phyloP scores from a whole-genome alignment of 2,113 vertebrate species.

The Thalassoma bifasciatum region DNA sequence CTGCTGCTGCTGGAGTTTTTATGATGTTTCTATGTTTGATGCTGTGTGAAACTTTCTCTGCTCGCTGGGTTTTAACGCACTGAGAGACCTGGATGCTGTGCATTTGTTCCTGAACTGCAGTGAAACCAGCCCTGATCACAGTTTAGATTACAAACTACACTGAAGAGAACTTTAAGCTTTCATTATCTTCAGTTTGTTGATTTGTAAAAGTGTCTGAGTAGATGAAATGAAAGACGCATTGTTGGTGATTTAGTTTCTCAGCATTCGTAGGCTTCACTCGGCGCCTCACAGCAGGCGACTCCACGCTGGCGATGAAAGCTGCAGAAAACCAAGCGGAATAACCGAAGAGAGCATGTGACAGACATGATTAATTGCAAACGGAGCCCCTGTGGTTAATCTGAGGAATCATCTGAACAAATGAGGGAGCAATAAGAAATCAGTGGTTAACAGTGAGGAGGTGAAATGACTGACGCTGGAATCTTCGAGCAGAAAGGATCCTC shows the following conservation, averaged over 20 bases:
- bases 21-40: not conserved
- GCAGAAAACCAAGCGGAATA: conserved; percentile 27
- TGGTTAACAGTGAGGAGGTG: not conserved
- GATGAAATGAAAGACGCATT: not conserved
- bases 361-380: conserved; percentile 18
- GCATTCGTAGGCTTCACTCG: conserved; percentile 11
- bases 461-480: not conserved
- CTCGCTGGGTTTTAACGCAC: not conserved
- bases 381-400: conserved; percentile 23
- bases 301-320: conserved; percentile 12
- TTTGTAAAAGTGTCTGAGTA: not conserved
- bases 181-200: too few species aligned
- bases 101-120: too few species aligned
- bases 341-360: conserved; percentile 20
- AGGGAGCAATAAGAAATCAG: not conserved
- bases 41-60: not conserved
- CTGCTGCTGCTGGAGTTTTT: not conserved
- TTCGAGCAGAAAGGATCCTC: too few species aligned
- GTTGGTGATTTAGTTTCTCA: not conserved
- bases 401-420: conserved; percentile 8
- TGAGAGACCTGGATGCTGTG: too few species aligned
- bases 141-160: too few species aligned
- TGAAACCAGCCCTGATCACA: too few species aligned
- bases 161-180: too few species aligned
- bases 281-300: conserved; percentile 13